Percentiles rank a stretch among this genome's conserved stretches.
Conservation (phyloP, 1,140 invertebrate genomes). For the Galendromus occidentalis region DNA sequence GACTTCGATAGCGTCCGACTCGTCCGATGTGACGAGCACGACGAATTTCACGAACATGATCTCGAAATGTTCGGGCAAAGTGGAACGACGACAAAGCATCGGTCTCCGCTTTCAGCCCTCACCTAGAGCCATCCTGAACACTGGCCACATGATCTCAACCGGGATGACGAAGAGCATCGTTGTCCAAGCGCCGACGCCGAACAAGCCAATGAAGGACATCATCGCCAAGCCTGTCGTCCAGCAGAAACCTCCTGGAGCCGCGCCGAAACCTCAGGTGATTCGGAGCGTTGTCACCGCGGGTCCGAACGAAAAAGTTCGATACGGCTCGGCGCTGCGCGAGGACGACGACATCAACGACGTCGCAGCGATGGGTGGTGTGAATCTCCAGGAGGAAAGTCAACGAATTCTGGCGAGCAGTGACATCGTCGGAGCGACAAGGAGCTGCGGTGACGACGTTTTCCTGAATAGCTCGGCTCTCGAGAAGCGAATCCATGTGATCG, state of each 20-base stretch:
- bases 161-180: conserved; percentile 5
- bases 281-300: conserved; percentile 21
- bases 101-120: not conserved
- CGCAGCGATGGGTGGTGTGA: conserved; percentile 97
- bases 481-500: conserved; percentile 32
- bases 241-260: conserved; percentile 11
- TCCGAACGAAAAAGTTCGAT: not conserved
- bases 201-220: not conserved
- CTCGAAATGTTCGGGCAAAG: too few species aligned
- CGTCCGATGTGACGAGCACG: too few species aligned
- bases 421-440: conserved; percentile 80
- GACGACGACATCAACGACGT: conserved; percentile 97
- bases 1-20: too few species aligned
- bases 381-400: conserved; percentile 84
- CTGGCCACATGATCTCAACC: not conserved
- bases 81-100: too few species aligned
- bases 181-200: conserved; percentile 10
- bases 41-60: too few species aligned
- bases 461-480: conserved; percentile 54
- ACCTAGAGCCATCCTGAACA: not conserved
- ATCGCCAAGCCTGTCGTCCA: not conserved
- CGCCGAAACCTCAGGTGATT: conserved; percentile 19
- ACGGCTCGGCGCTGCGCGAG: conserved; percentile 32
- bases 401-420: conserved; percentile 84
- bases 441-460: conserved; percentile 84